Conservation (phyloP, 2,888 invertebrate species). For the Drosophila subsilvestris region DNA sequence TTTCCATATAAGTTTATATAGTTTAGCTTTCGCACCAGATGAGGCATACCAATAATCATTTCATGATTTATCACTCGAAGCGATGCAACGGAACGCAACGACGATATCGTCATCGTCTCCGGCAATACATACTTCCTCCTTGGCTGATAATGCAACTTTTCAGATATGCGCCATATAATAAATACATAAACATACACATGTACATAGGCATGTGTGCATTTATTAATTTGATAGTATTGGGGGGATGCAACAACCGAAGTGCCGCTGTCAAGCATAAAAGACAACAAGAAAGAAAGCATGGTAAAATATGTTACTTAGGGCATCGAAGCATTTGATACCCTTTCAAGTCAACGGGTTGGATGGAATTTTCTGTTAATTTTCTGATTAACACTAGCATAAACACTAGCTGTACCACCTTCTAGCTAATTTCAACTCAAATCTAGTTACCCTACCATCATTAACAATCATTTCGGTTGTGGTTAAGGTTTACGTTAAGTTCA, state of each 20-base stretch:
- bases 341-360: no score
- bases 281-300: conserved; percentile 27
- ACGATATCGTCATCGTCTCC: conserved; percentile 61
- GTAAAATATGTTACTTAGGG: neutral
- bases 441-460: neutral
- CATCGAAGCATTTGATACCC: neutral
- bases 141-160: conserved; percentile 58
- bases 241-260: neutral
- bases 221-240: neutral
- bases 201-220: neutral
- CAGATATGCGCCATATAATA: conserved; percentile 32
- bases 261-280: conserved; percentile 58
- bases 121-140: conserved; percentile 62
- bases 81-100: conserved; percentile 15
- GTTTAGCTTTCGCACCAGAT: neutral
- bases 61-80: conserved; percentile 14
- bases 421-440: no score
- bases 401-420: neutral
- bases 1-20: neutral
- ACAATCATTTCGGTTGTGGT: neutral
- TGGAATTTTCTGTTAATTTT: no score
- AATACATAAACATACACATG: conserved; percentile 19
- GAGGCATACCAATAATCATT: conserved; percentile 7
- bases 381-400: no score
- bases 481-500: neutral